Evolutionary conservation across 2,113 vertebrate genomes (phyloP), one percentile per base, ranked within the genome.

Genomic region (Corythaeola cristata): DNA sequence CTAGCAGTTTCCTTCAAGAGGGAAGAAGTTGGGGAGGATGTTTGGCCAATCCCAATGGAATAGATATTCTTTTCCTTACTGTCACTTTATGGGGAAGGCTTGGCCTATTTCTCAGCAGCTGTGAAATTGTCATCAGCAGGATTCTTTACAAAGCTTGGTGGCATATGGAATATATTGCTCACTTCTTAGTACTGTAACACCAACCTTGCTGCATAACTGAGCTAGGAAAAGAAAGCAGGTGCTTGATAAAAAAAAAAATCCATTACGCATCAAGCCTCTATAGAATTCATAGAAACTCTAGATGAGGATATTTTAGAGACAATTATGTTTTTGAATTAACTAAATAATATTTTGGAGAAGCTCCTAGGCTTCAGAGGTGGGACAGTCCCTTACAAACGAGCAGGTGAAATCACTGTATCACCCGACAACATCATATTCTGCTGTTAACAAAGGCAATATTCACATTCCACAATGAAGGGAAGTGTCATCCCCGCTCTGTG

Each of bases 111-210:
- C 94, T 96, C 69, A n/a, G 91, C 96, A 98, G 97, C 97, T 97
- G 93, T 83, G 96, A 95, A 91, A 96, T 44, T 97, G 94, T 93
- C 93, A 93, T 96, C 96, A 89, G 9, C 88, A 94, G 78, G 84
- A 92, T 97, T 97, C 96, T 91, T 97, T 93, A 97, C 96, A 96
- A 97, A 97, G 96, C 94, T 94, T 86, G 86, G 94, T 96, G 89
- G 92, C 93, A 95, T 92, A 95, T 89, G 94, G 91, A 97, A 94
- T 93, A 97, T 88, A 96, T 63, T 96, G 92, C 91, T 98, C 92
- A 91, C 89, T 97, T 97, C 96, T 96, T 87, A 96, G 72, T 92
- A 92, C 85, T 76, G 84, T 37, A 85, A 83, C 89, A 89, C 80
- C 92, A 96, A 80, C 88, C 87, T 96, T 95, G 35, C 88, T 96